Percentiles rank a stretch among this genome's conserved stretches.
Evolutionary conservation across 2,888 invertebrate species (phyloP).

Genomic region (Ryuthela nishihirai): DNA sequence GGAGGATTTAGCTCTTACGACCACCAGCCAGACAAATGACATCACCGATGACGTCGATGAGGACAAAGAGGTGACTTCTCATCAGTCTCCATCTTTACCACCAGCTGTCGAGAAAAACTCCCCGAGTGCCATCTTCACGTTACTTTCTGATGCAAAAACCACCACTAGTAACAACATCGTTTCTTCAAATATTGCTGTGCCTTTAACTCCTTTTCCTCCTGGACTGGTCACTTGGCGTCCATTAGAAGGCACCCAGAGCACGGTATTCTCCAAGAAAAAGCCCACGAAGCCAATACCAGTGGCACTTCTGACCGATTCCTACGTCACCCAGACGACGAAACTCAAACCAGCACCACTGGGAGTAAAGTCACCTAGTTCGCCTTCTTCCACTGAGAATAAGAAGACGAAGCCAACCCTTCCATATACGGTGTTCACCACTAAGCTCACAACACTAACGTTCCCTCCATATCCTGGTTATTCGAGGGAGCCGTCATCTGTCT

Average conservation of each 20-base stretch:
- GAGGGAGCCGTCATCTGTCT: neutral
- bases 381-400: no score
- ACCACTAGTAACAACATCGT: neutral
- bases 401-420: no score
- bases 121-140: neutral
- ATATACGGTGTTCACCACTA: no score
- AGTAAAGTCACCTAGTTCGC: no score
- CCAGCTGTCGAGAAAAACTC: neutral
- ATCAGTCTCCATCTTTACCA: neutral
- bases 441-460: no score
- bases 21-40: constrained; percentile 10
- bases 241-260: neutral
- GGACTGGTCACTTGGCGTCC: constrained; percentile 28
- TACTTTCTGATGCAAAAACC: no score
- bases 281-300: constrained; percentile 23
- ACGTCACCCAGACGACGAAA: constrained; percentile 10
- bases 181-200: neutral
- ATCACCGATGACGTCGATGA: constrained; percentile 8
- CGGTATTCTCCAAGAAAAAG: constrained; percentile 6
- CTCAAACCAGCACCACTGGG: neutral
- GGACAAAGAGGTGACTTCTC: neutral
- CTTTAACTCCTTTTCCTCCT: constrained; percentile 19
- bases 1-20: constrained; percentile 13
- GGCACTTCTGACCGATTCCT: constrained; percentile 17
- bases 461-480: neutral